Percentiles rank a stretch among this genome's conserved stretches.
These are phyloP conservation scores for Rhagonycha fulva DNA, from an alignment of 2,888 invertebrate species.

Conservation along the genomic window DNA sequence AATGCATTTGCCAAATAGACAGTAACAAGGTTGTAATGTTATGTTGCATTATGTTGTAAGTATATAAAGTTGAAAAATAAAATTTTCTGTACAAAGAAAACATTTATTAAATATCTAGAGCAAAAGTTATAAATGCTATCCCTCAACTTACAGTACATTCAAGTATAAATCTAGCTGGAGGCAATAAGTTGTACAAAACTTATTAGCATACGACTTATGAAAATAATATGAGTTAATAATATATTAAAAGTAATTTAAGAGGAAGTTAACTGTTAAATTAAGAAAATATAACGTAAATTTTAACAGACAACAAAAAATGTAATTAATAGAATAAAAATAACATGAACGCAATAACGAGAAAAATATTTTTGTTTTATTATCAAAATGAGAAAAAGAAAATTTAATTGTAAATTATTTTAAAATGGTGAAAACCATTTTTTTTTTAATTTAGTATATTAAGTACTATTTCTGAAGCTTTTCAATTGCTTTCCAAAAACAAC, in stretches of 20 bases:
- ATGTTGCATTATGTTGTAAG: neutral
- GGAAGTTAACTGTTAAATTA: neutral
- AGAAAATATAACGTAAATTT: neutral
- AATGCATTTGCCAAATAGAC: neutral
- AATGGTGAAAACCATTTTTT: neutral
- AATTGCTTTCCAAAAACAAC: neutral
- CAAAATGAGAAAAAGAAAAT: neutral
- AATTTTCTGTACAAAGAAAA: neutral
- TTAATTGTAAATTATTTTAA: no score
- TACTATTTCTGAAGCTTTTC: no score
- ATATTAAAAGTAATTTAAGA: neutral
- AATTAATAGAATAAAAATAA: neutral
- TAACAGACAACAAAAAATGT: neutral
- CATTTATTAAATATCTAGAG: neutral
- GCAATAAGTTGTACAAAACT: neutral
- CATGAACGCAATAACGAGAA: neutral
- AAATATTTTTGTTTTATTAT: neutral
- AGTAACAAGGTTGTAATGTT: neutral
- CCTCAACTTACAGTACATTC: neutral
- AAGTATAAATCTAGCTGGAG: neutral
- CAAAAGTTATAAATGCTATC: neutral
- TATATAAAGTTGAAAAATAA: neutral
- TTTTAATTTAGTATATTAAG: no score
- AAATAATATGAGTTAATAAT: neutral
- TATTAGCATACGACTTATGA: neutral